Percentiles rank a stretch among this genome's conserved stretches.
Conservation (phyloP, 2,888 invertebrate species). For the Drosophila buzzatii region DNA sequence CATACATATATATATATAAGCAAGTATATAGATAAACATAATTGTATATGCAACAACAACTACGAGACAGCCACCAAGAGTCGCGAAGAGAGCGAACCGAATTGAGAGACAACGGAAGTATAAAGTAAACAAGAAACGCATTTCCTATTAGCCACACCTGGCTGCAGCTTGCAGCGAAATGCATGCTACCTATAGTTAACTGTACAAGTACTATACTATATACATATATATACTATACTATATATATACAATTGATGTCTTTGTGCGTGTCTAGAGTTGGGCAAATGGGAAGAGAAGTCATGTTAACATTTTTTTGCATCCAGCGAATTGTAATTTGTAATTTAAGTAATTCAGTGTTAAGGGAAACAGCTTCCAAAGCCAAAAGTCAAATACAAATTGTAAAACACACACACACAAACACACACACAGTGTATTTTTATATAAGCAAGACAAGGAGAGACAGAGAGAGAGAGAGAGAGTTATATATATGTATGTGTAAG, state of each 20-base stretch:
- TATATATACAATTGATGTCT: slow-evolving; percentile 12
- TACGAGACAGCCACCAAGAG: slow-evolving; percentile 35
- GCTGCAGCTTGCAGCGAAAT: slow-evolving; percentile 30
- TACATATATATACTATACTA: slow-evolving; percentile 7
- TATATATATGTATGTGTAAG: slow-evolving; percentile 58
- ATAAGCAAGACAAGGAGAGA: slow-evolving; percentile 58
- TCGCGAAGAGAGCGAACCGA: slow-evolving; percentile 12
- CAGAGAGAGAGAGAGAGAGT: slow-evolving; percentile 50
- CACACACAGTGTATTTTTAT: slow-evolving; percentile 70
- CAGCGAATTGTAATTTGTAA: slow-evolving; percentile 52
- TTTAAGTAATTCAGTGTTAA: slow-evolving; percentile 48
- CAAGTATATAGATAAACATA: not conserved
- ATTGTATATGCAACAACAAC: slow-evolving; percentile 6
- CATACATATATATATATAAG: slow-evolving; percentile 7
- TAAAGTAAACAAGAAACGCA: slow-evolving; percentile 12
- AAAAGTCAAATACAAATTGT: slow-evolving; percentile 33
- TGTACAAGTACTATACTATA: slow-evolving; percentile 26
- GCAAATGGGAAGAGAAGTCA: slow-evolving; percentile 20
- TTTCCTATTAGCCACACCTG: slow-evolving; percentile 45
- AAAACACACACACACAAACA: slow-evolving; percentile 23
- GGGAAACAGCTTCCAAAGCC: slow-evolving; percentile 71
- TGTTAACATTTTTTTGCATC: slow-evolving; percentile 57
- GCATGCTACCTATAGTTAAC: slow-evolving; percentile 33
- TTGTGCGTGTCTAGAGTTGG: slow-evolving; percentile 10
- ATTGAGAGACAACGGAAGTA: slow-evolving; percentile 13